These are phyloP conservation scores for Bibio marci DNA, from an alignment of 2,888 invertebrate genomes.

Conservation along the genomic window DNA sequence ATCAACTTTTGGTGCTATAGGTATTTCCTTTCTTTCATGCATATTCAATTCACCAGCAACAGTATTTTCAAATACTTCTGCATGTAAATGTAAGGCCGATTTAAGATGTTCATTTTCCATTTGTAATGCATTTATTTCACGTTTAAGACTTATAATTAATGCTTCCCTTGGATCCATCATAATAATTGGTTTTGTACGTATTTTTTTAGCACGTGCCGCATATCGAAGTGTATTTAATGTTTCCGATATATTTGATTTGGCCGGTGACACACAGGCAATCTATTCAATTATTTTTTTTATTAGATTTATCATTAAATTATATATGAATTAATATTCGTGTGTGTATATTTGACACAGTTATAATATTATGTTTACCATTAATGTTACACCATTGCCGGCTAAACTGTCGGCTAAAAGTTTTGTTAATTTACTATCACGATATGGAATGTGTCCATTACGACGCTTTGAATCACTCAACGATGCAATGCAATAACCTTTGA, in stretches of 20 bases:
- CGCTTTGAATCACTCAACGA: slow-evolving; percentile 70
- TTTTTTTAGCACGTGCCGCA: slow-evolving; percentile 82
- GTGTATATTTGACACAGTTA: neutral
- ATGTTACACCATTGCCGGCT: slow-evolving; percentile 83
- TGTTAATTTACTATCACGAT: slow-evolving; percentile 85
- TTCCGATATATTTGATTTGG: slow-evolving; percentile 68
- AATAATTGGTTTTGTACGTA: slow-evolving; percentile 80
- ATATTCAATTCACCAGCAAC: neutral
- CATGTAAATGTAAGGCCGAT: slow-evolving; percentile 50
- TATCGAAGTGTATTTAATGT: slow-evolving; percentile 83
- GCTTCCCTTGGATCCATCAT: slow-evolving; percentile 93
- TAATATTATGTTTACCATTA: slow-evolving; percentile 51
- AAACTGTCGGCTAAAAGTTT: slow-evolving; percentile 85
- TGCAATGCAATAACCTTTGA: slow-evolving; percentile 83
- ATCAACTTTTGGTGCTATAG: slow-evolving; percentile 40
- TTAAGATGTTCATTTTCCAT: slow-evolving; percentile 79
- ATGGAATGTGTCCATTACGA: slow-evolving; percentile 75
- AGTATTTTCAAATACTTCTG: slow-evolving; percentile 26
- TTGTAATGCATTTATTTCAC: slow-evolving; percentile 70
- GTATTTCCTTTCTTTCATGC: slow-evolving; percentile 7
- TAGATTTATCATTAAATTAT: neutral
- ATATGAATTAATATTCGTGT: neutral
- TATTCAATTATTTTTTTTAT: too few species aligned
- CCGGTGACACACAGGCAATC: slow-evolving; percentile 91
- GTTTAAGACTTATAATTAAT: slow-evolving; percentile 69